These are phyloP conservation scores for Dasypogon diadema DNA, from an alignment of 2,888 invertebrate species.

Conservation along the genomic window DNA sequence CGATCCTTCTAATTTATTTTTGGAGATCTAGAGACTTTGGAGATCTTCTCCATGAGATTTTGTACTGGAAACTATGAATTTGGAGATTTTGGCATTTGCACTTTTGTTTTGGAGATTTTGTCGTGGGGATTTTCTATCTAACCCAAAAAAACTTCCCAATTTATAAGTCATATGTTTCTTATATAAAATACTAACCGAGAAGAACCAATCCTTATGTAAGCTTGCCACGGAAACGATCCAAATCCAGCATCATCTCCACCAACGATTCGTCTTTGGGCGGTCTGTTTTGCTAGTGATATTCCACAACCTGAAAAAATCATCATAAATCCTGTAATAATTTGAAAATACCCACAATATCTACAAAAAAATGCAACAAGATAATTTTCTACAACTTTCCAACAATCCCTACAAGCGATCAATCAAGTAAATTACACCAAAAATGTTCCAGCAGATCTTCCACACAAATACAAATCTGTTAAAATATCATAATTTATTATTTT, in stretches of 20 bases:
- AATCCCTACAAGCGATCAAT: background rate
- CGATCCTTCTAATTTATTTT: too few species aligned
- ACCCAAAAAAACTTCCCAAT: too few species aligned
- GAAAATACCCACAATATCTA: background rate
- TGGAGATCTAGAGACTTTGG: too few species aligned
- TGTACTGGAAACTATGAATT: too few species aligned
- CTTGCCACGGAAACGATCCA: conserved; percentile 96
- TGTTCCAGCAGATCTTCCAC: conserved; percentile 48
- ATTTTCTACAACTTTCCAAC: background rate
- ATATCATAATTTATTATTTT: background rate
- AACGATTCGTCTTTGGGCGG: conserved; percentile 89
- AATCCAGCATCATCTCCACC: conserved; percentile 95
- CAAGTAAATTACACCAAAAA: conserved; percentile 2
- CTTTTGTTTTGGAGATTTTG: too few species aligned
- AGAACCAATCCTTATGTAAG: conserved; percentile 93
- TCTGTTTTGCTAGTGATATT: conserved; percentile 85
- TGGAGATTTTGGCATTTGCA: too few species aligned
- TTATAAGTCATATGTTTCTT: too few species aligned
- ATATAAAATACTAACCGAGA: conserved; percentile 78
- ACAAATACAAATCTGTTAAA: conserved; percentile 20
- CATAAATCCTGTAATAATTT: background rate
- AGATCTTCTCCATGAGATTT: too few species aligned
- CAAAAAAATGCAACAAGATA: background rate
- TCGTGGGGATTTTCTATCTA: too few species aligned
- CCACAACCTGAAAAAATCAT: conserved; percentile 80